Evolutionary conservation across 1,140 invertebrate genomes (phyloP), one percentile per base, ranked within the genome.

Genomic region (Ceratitis capitata): DNA sequence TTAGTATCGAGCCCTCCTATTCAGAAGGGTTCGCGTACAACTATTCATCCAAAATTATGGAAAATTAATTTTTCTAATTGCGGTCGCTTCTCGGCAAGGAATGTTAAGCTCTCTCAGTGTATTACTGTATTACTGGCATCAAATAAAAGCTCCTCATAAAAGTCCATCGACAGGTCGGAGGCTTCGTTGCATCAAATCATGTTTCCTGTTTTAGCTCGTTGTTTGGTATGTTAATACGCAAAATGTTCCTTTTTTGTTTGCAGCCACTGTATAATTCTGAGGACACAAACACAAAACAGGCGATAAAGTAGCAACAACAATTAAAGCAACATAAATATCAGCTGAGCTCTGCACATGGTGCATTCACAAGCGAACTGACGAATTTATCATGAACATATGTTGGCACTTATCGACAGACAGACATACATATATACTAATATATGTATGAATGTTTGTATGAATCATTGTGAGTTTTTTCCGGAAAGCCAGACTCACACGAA

Each of bases 331-430:
- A 45, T 12, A 10, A 78, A 45, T 47, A 32, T 45, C 69, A 45
- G 69, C 69, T 78, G 69, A 78, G 69, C 39, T 45, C 12, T 78
- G 35, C 69, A 78, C 69, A 78, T 78, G 69, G 39, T 35, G 69
- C 69, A 78, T 47, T 78, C 35, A 78, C 9, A 26, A 12, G n/a
- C 10, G 6, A n/a, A 23, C 6, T 45, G 26, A 19, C 12, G n/a
- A 32, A 78, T 74, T 19, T 29, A 74, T 23, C n/a, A 39, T n/a
- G 35, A 9, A 23, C n/a, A 19, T 42, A 74, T 74, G 58, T 35
- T 9, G 23, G 58, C 12, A 32, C 19, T 29, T 53, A 16, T 19
- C 4, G 51, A 19, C 2, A 19, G n/a, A n/a, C n/a, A n/a, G n/a
- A n/a, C n/a, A 19, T 5, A 12, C 51, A 4, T 35, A 69, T 16